Base-by-base conservation (phyloP, 2,888 invertebrate genomes). In the Tyria jacobaeae region DNA sequence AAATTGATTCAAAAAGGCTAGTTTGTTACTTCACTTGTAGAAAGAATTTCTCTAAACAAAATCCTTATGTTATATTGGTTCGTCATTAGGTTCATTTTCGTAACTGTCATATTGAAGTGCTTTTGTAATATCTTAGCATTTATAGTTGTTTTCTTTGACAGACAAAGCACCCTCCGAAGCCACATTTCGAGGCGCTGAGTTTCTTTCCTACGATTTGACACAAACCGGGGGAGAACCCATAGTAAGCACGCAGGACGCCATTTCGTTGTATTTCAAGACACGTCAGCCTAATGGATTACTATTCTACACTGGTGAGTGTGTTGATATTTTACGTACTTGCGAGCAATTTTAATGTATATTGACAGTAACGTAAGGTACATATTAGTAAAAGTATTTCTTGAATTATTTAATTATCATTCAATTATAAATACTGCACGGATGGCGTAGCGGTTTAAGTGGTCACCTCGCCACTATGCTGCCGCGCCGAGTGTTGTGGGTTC, bases 91-190 rank as follows among this genome's bases (percentile, higher is more conserved):
- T 10, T 21, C 4, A 44, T 44, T 44, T 12, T 21, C 21, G 21
- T 44, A 12, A 44, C 21, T 21, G 21, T 44, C 44, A 21, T 21
- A 10, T 44, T 21, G 17, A 3, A 44, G 44, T 44, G 12, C 21
- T 1, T 12, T 44, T 44, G 44, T 21, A 21, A 21, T 3, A 34
- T 24, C 21, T 14, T 35, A 37, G 24, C 37, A 48, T 37, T 25
- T 25, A 17, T 21, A 3, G 15, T 50, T 31, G 21, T 44, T 51
- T 57, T 61, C 41, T 50, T 61, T 44, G 14, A 27, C 96, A 98
- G 99, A 98, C 86, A 98, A 98, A 94, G 97, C 97, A 14, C 98
- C 98, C 47, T 97, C 98, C 58, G 98, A 99, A 91, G 98, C 98
- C 10, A 98, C 98, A 61, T 98, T 99, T 90, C 96, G 97, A 60